Evolutionary conservation across 1,140 invertebrate genomes (phyloP).

Genomic region (Achroia grisella): DNA sequence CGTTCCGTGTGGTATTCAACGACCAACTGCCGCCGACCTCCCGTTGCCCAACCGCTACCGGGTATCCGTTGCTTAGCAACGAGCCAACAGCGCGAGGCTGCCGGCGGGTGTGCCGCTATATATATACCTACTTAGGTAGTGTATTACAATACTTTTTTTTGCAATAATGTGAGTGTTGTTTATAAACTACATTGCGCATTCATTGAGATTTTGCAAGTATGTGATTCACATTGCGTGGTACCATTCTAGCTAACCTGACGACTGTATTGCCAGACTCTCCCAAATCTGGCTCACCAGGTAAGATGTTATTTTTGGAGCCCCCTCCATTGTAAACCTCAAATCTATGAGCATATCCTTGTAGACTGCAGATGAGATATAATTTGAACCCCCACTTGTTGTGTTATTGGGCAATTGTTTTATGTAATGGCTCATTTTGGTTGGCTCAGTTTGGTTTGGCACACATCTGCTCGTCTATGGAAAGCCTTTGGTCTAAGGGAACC

Average conservation of each 20-base stretch:
- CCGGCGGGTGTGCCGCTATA: too few species aligned
- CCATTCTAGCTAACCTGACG: slow-evolving; percentile 18
- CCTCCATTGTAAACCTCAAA: slow-evolving; percentile 54
- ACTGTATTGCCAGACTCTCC: slow-evolving; percentile 27
- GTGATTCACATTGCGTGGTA: slow-evolving; percentile 27
- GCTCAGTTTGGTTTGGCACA: slow-evolving; percentile 22
- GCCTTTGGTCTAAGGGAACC: slow-evolving; percentile 23
- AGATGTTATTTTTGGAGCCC: slow-evolving; percentile 19
- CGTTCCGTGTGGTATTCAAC: too few species aligned
- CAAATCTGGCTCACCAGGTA: slow-evolving; percentile 34
- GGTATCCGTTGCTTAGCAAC: too few species aligned
- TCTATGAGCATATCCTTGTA: slow-evolving; percentile 47
- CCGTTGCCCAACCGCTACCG: too few species aligned
- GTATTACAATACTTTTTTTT: too few species aligned
- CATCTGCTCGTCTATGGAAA: slow-evolving; percentile 40
- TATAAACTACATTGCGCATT: slow-evolving; percentile 36
- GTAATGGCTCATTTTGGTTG: too few species aligned
- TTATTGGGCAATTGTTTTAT: slow-evolving; percentile 1
- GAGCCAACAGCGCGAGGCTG: too few species aligned
- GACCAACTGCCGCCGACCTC: too few species aligned
- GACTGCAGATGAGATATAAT: slow-evolving; percentile 42
- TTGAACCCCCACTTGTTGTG: slow-evolving; percentile 53
- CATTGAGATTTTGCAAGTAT: slow-evolving; percentile 32
- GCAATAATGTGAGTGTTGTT: slow-evolving; percentile 28
- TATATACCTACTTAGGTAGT: too few species aligned